Evolutionary conservation across 2,797 vertebrate genomes (phyloP).

Genomic region (Melanotaenia trifasciata): DNA sequence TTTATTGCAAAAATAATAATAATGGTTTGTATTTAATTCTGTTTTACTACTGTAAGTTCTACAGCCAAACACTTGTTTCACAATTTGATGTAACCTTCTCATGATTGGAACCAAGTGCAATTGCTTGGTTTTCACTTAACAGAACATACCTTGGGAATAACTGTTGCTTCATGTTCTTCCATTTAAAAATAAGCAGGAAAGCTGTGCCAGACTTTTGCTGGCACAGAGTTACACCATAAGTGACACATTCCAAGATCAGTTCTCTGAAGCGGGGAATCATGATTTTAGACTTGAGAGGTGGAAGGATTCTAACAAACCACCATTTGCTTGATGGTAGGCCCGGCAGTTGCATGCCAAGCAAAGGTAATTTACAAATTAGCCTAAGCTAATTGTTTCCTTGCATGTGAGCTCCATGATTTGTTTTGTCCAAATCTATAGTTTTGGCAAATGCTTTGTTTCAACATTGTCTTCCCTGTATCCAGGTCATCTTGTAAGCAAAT

Average conservation of each 20-base stretch:
- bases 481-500: constrained; percentile 46
- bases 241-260: constrained; percentile 58
- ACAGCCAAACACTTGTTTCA: neutral
- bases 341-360: constrained; percentile 42
- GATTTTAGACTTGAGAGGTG: constrained; percentile 50
- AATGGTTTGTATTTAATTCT: neutral
- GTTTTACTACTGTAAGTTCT: neutral
- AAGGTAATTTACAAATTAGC: constrained; percentile 67
- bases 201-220: constrained; percentile 63
- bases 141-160: constrained; percentile 42
- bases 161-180: constrained; percentile 57
- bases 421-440: constrained; percentile 39
- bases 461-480: constrained; percentile 23
- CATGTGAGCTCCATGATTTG: constrained; percentile 49
- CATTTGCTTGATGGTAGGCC: constrained; percentile 59
- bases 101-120: constrained; percentile 19
- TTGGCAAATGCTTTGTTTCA: constrained; percentile 36
- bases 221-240: constrained; percentile 36
- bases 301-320: constrained; percentile 44
- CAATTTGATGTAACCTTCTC: constrained; percentile 15
- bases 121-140: constrained; percentile 42
- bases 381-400: constrained; percentile 62
- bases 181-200: constrained; percentile 38
- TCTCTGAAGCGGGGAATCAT: constrained; percentile 65
- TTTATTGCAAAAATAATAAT: neutral